A percentile compares a stretch with the other conserved stretches of the same genome.
Conservation (phyloP, 2,113 vertebrate genomes). For the Sinocyclocheilus anshuiensis region DNA sequence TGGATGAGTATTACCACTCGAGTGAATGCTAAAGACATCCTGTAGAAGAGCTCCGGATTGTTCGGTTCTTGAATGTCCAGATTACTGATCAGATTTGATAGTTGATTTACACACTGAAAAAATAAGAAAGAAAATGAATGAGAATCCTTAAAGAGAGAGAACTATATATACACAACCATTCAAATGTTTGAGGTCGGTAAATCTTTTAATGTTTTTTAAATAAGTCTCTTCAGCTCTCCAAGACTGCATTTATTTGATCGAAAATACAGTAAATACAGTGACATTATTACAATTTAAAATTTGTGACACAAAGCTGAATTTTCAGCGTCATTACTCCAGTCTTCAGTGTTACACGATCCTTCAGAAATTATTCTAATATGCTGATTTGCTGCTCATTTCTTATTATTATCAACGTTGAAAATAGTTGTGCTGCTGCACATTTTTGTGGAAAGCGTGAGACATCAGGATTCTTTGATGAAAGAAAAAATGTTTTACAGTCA, state of each 20-base stretch:
- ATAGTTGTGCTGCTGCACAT: neutral
- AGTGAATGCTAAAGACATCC: conserved; percentile 89
- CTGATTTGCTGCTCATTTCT: neutral
- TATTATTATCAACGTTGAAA: neutral
- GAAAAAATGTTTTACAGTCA: neutral
- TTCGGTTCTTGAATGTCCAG: conserved; percentile 84
- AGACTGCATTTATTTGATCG: neutral
- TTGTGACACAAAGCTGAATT: neutral
- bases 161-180: no score
- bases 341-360: neutral
- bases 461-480: neutral
- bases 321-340: neutral
- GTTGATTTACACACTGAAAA: conserved; percentile 81
- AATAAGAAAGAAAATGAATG: conserved; percentile 24
- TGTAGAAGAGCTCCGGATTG: conserved; percentile 86
- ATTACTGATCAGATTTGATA: conserved; percentile 81
- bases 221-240: no score
- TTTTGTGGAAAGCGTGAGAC: neutral
- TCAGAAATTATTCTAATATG: neutral
- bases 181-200: no score
- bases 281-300: neutral
- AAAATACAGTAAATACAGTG: neutral
- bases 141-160: neutral
- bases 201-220: no score
- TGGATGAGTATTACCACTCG: conserved; percentile 81